phyloP scores from a whole-genome alignment of 2,888 invertebrate species.

The Conistra vaccinii region DNA sequence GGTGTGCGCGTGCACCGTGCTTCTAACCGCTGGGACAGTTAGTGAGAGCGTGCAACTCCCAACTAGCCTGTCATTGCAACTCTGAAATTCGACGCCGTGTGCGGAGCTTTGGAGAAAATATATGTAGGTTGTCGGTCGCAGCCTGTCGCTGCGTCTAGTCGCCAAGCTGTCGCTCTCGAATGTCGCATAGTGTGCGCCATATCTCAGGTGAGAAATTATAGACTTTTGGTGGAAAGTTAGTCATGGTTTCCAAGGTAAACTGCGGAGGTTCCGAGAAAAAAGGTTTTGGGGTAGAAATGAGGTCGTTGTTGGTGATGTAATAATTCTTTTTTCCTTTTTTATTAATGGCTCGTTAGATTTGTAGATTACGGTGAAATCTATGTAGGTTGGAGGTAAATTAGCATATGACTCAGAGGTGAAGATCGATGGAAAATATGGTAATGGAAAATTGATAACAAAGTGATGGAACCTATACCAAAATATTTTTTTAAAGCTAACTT shows the following conservation, averaged over 20 bases:
- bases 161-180: neutral
- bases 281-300: constrained; percentile 38
- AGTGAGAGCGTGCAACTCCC: neutral
- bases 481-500: neutral
- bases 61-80: neutral
- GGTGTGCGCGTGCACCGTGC: neutral
- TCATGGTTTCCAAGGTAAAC: constrained; percentile 30
- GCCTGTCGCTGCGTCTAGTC: neutral
- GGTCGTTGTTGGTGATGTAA: constrained; percentile 30
- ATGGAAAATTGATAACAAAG: neutral
- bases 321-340: constrained; percentile 29
- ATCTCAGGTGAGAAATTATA: constrained; percentile 15
- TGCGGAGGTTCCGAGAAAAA: constrained; percentile 32
- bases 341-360: constrained; percentile 36
- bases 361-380: constrained; percentile 27
- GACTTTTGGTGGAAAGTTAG: constrained; percentile 22
- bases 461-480: neutral
- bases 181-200: neutral
- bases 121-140: neutral
- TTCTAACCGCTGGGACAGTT: neutral
- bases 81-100: neutral
- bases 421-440: neutral
- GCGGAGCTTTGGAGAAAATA: neutral
- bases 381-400: constrained; percentile 31
- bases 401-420: constrained; percentile 21